Evolutionary conservation across 53 echinoderm and acorn worm species (phyloP).

Genomic region (Luidia sarsii): DNA sequence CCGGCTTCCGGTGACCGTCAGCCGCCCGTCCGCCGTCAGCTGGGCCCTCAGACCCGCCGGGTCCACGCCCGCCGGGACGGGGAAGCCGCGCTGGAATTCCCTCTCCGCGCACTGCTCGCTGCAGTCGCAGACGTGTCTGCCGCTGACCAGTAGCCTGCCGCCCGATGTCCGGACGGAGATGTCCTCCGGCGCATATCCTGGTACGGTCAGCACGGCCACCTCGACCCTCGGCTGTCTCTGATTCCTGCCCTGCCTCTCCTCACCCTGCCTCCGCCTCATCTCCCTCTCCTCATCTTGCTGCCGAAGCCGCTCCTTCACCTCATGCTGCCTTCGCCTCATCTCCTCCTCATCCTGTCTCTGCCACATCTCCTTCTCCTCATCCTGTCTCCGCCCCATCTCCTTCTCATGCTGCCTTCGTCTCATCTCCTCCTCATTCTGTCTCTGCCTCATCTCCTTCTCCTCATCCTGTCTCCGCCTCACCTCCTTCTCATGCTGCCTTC

Average conservation of each 20-base stretch:
- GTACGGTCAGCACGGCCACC: constrained; percentile 21
- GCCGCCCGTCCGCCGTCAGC: constrained; percentile 23
- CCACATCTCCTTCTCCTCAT: constrained; percentile 1
- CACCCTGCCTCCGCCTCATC: background rate
- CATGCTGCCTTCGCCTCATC: background rate
- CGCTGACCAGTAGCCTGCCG: constrained; percentile 35
- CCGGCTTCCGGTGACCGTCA: constrained; percentile 44
- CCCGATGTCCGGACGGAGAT: constrained; percentile 45
- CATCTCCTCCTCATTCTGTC: background rate
- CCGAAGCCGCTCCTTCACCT: too few species aligned
- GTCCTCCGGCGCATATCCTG: constrained; percentile 60
- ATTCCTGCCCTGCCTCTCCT: background rate
- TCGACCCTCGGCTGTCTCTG: constrained; percentile 1
- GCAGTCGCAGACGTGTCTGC: constrained; percentile 58
- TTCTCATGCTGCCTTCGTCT: background rate
- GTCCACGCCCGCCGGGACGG: constrained; percentile 47
- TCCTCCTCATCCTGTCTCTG: too few species aligned
- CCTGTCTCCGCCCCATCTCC: constrained; percentile 12
- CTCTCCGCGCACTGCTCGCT: constrained; percentile 57
- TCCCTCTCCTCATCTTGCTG: too few species aligned
- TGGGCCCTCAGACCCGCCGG: constrained; percentile 24
- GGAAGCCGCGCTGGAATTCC: constrained; percentile 59
- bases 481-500: constrained; percentile 26
- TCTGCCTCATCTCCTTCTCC: constrained; percentile 34
- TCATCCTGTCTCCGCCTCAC: constrained; percentile 26